These are phyloP conservation scores for Galemys pyrenaicus DNA, from an alignment of 2,113 vertebrate genomes.

Conservation along the genomic window DNA sequence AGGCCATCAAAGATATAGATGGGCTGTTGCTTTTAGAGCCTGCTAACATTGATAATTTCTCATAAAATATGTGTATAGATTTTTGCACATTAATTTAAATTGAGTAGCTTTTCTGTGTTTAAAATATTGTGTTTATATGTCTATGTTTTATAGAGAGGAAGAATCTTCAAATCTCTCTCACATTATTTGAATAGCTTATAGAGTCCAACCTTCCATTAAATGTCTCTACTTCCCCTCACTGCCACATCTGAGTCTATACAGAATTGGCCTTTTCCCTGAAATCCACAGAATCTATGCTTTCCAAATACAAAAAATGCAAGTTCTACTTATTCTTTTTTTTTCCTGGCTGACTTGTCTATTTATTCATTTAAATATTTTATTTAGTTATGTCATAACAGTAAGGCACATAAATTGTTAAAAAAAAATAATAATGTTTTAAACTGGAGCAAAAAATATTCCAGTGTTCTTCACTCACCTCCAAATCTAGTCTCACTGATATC, in stretches of 20 bases:
- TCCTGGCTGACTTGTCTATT: not conserved
- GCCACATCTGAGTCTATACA: not conserved
- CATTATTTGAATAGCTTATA: not conserved
- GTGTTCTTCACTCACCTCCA: not conserved
- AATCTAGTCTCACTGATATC: not conserved
- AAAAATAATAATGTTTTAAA: not conserved
- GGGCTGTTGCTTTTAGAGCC: slow-evolving; percentile 10
- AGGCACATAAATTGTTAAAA: not conserved
- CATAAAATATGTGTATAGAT: not conserved
- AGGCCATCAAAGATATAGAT: slow-evolving; percentile 41
- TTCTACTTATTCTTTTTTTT: not conserved
- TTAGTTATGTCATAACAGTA: not conserved
- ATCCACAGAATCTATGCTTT: not conserved
- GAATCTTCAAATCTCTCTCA: not conserved
- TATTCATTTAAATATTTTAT: not conserved
- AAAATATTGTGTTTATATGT: not conserved
- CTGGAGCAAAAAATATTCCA: not conserved
- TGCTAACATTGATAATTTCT: not conserved
- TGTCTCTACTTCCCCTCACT: not conserved
- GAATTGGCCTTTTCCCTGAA: not conserved
- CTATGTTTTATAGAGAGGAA: not conserved
- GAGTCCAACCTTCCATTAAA: not conserved
- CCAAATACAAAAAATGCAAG: not conserved
- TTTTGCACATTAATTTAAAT: not conserved
- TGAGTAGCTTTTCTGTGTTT: not conserved